Percentiles rank a stretch among this genome's conserved stretches.
Conservation (phyloP, 2,113 vertebrate species). For the Spermophilus dauricus region DNA sequence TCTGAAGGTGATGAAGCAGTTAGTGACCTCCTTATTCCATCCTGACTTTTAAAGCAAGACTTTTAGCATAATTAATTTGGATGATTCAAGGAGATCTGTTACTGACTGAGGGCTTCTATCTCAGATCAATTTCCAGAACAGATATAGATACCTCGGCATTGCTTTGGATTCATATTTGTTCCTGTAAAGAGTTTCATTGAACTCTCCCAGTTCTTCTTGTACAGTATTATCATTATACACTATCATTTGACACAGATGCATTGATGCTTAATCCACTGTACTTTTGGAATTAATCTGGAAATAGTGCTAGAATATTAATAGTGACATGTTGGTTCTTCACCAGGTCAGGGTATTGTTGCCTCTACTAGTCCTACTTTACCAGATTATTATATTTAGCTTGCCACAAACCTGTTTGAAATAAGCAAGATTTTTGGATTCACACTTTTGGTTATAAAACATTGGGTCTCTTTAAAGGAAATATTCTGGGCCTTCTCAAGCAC, state of each 20-base stretch:
- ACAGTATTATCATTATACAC: not conserved
- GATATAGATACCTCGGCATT: not conserved
- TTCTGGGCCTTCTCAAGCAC: not conserved
- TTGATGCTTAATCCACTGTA: not conserved
- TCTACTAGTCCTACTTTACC: not conserved
- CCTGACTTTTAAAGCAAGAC: not conserved
- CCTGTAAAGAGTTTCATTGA: fast-evolving
- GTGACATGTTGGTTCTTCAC: not conserved
- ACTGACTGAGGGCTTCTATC: not conserved
- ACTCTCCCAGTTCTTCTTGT: not conserved
- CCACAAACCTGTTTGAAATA: not conserved
- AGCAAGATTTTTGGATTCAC: not conserved
- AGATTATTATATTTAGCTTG: not conserved
- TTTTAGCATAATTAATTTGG: not conserved
- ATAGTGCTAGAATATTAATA: not conserved
- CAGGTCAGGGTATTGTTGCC: fast-evolving
- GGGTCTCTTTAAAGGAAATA: not conserved
- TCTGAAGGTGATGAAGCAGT: not conserved
- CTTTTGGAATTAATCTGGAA: not conserved
- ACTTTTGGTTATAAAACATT: conserved; percentile 4
- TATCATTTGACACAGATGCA: not conserved
- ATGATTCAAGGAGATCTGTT: not conserved
- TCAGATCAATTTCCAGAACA: not conserved
- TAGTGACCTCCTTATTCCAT: not conserved
- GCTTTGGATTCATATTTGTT: not conserved